Percentiles rank a stretch among this genome's conserved stretches.
These are phyloP conservation scores for Zaprionus taronus DNA, from an alignment of 1,140 invertebrate species.

Conservation along the genomic window DNA sequence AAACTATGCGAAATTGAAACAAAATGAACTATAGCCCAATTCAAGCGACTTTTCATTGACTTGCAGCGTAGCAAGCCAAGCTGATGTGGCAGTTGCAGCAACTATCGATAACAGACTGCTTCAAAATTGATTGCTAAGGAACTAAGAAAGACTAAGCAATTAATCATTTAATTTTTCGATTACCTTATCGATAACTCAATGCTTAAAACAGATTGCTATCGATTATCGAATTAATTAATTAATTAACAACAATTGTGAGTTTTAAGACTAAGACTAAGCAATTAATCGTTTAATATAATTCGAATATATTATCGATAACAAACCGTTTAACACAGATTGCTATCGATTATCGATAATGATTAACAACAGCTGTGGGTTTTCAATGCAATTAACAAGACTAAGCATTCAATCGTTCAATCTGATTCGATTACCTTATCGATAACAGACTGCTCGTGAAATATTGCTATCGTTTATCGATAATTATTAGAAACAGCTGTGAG, in stretches of 20 bases:
- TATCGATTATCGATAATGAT: background rate
- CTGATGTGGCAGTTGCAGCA: background rate
- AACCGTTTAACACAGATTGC: background rate
- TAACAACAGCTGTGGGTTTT: background rate
- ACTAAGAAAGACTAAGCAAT: too few species aligned
- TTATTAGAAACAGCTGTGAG: too few species aligned
- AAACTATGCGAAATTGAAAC: conserved; percentile 12
- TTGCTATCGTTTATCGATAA: too few species aligned
- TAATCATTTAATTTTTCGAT: too few species aligned
- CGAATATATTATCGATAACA: background rate
- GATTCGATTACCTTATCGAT: too few species aligned
- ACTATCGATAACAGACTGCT: background rate
- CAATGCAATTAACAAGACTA: background rate
- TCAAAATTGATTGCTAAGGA: background rate
- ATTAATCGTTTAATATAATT: too few species aligned
- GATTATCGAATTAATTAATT: too few species aligned
- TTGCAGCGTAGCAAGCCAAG: background rate
- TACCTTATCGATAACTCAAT: too few species aligned
- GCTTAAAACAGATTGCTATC: too few species aligned
- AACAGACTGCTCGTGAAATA: rapidly evolving
- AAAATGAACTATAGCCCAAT: conserved; percentile 12
- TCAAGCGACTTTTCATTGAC: conserved; percentile 58
- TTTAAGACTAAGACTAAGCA: too few species aligned
- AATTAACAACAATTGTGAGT: too few species aligned
- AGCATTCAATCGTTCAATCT: too few species aligned